Conservation (phyloP, 2,113 vertebrate species). For the Eonycteris spelaea region DNA sequence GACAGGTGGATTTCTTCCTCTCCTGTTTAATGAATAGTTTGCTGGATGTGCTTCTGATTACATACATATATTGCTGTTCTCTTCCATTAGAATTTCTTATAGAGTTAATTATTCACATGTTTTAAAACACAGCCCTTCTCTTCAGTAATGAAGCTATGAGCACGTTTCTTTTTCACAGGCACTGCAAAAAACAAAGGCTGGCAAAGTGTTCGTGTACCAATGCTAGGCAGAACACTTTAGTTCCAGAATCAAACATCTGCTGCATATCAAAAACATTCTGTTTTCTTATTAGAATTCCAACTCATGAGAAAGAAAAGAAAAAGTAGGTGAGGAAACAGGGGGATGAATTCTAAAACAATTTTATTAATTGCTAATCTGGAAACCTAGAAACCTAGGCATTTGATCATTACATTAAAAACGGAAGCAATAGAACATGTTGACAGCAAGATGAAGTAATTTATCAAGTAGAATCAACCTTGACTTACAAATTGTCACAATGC, state of each 20-base stretch:
- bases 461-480: neutral
- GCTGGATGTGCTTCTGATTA: neutral
- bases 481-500: neutral
- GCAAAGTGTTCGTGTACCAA: fast-evolving
- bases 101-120: neutral
- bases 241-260: conserved; percentile 19
- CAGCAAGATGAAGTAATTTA: neutral
- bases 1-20: neutral
- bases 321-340: fast-evolving
- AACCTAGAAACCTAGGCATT: neutral
- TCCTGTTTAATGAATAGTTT: neutral
- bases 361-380: conserved; percentile 57
- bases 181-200: neutral
- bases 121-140: neutral
- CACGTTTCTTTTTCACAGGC: neutral
- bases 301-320: neutral
- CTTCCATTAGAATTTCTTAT: neutral
- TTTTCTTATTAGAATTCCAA: conserved; percentile 1
- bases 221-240: fast-evolving
- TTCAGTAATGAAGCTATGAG: neutral
- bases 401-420: neutral
- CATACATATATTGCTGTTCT: neutral
- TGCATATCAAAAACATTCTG: neutral
- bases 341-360: neutral
- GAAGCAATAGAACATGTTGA: neutral